Evolutionary conservation across 2,888 invertebrate genomes (phyloP), one percentile per base, ranked within the genome.

Genomic region (Drosophila borealis): DNA sequence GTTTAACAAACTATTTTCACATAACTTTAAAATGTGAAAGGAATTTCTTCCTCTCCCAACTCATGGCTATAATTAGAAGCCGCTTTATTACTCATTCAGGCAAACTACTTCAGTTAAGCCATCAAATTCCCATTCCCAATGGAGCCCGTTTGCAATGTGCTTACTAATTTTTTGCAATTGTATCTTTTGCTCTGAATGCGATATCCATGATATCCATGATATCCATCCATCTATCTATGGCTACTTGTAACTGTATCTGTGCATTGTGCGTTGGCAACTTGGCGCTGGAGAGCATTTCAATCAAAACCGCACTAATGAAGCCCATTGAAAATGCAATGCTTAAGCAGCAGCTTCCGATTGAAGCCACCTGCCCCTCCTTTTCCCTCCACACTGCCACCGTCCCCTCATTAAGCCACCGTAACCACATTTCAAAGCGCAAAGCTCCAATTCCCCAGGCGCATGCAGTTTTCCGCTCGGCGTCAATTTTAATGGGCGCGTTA

Each of bases 221-320:
- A 41, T 60, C 65, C 45, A 61, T 45, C 61, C 33, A 59, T 71
- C 71, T 51, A 73, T 54, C 56, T 50, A 36, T 44, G 50, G 75
- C 75, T 67, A 86, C 84, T 84, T 78, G 81, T 72, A 78, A 72
- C 57, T 65, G 73, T 85, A 79, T 46, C 71, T 75, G 71, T 68
- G 74, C 62, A 59, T 51, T 75, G 70, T 70, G 66, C 34, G 44
- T 60, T 55, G 73, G 33, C 60, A 56, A 60, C 48, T 45, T 74
- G 73, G 45, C 61, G 69, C 66, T 57, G 59, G 56, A 46, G 70
- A 70, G 70, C 65, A 70, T 85, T 81, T 85, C 85, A 85, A 83
- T 83, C 73, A 81, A 83, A 78, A 85, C 83, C 83, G 73, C 88
- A 88, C 83, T 83, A 83, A 83, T 83, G 83, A 83, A 83, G 83